phyloP scores from a whole-genome alignment of 2,797 vertebrate genomes.

The Sebastes matsubarae region DNA sequence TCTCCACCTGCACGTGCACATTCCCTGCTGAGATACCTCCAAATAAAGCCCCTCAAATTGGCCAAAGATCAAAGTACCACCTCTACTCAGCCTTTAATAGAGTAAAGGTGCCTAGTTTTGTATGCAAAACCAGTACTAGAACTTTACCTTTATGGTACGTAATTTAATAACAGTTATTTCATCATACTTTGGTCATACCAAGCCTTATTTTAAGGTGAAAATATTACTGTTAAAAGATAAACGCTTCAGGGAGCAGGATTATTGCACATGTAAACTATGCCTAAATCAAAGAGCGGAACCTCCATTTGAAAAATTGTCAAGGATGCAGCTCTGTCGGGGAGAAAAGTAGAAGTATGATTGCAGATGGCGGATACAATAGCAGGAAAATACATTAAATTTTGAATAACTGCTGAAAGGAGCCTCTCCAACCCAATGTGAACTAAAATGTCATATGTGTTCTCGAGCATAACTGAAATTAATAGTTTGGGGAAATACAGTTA shows the following conservation, averaged over 20 bases:
- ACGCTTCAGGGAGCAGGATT: neutral
- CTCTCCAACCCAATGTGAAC: constrained; percentile 8
- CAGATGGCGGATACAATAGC: constrained; percentile 38
- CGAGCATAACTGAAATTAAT: neutral
- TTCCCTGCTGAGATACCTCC: constrained; percentile 33
- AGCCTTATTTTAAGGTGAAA: neutral
- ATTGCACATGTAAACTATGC: neutral
- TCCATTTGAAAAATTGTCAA: neutral
- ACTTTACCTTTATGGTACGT: neutral
- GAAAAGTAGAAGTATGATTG: constrained; percentile 24
- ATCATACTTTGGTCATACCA: constrained; percentile 2
- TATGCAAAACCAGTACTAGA: neutral
- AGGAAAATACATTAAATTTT: constrained; percentile 56
- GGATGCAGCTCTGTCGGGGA: constrained; percentile 5
- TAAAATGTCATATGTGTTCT: neutral
- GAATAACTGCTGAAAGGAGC: constrained; percentile 41
- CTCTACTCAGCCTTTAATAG: constrained; percentile 8
- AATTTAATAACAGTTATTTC: constrained; percentile 10
- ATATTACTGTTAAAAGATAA: neutral
- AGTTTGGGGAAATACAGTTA: neutral
- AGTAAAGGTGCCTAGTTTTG: neutral
- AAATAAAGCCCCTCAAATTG: constrained; percentile 32
- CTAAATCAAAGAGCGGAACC: constrained; percentile 14
- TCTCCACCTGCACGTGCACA: constrained; percentile 35
- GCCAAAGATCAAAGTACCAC: constrained; percentile 37